Conservation (phyloP, 2,113 vertebrate genomes). For the Neodontobutis hainanensis region DNA sequence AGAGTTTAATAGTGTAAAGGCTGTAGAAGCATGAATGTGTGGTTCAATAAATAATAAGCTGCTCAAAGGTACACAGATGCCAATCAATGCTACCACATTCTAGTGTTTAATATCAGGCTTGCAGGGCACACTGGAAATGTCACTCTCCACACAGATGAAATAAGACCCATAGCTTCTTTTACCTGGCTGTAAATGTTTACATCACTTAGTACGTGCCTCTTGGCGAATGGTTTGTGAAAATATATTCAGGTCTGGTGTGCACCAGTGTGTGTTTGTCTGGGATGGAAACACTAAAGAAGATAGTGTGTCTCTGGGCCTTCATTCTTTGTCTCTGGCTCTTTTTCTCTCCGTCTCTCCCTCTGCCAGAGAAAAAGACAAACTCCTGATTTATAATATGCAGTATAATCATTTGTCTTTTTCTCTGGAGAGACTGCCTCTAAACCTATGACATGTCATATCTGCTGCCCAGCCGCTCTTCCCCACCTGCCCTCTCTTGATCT, state of each 20-base stretch:
- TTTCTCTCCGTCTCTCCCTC: slow-evolving; percentile 21
- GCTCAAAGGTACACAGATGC: background rate
- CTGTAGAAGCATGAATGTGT: background rate
- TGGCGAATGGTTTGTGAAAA: slow-evolving; percentile 4
- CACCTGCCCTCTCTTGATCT: slow-evolving; percentile 72
- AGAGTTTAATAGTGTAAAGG: slow-evolving; percentile 4
- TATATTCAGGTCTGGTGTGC: slow-evolving; percentile 2
- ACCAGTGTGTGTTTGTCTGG: slow-evolving; percentile 48
- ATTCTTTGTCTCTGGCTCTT: slow-evolving; percentile 63
- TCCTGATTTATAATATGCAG: background rate
- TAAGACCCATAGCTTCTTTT: too few relatives aligned
- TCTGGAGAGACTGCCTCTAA: slow-evolving; percentile 45
- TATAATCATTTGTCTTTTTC: slow-evolving; percentile 46
- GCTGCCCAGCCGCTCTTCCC: slow-evolving; percentile 68
- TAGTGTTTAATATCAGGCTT: too few relatives aligned
- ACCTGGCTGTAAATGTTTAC: too few relatives aligned
- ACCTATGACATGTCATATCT: slow-evolving; percentile 76
- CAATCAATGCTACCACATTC: background rate
- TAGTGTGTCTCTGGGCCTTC: slow-evolving; percentile 71
- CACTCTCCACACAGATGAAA: too few relatives aligned
- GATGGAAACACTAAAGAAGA: slow-evolving; percentile 64
- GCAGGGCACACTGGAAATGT: too few relatives aligned
- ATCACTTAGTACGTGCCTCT: too few relatives aligned
- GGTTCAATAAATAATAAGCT: background rate
- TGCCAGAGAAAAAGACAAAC: slow-evolving; percentile 62